Conservation (phyloP, 1,140 invertebrate species). For the Drosophila micromelanica region DNA sequence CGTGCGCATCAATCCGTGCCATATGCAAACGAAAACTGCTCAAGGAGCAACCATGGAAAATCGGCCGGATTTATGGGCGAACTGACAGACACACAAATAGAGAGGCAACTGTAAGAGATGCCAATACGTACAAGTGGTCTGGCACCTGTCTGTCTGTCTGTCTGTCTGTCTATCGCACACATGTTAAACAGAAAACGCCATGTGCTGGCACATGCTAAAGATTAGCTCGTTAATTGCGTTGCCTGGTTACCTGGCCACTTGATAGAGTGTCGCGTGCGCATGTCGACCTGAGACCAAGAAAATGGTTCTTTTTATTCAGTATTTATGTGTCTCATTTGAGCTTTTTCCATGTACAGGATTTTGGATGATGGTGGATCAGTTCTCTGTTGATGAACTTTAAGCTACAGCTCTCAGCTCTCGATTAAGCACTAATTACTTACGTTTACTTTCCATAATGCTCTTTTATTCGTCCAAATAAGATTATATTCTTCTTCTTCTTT, state of each 20-base stretch:
- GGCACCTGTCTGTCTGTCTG: not conserved
- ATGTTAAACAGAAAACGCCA: conserved; percentile 17
- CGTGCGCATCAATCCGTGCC: conserved; percentile 1
- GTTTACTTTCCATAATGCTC: not conserved
- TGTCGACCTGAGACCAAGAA: not conserved
- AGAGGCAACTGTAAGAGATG: not conserved
- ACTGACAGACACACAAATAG: not conserved
- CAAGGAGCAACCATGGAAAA: not conserved
- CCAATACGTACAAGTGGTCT: not conserved
- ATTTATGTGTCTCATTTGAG: not conserved
- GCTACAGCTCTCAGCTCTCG: not conserved
- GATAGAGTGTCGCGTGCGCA: conserved; percentile 23
- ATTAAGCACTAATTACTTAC: not conserved
- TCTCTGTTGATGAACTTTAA: not conserved
- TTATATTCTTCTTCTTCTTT: no score
- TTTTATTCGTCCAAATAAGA: no score
- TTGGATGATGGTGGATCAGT: not conserved
- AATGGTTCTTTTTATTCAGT: not conserved
- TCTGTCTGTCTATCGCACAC: not conserved
- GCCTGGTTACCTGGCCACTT: conserved; percentile 33
- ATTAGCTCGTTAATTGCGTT: conserved; percentile 47
- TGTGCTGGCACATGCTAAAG: conserved; percentile 28
- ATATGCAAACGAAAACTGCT: not conserved
- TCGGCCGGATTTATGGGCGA: not conserved
- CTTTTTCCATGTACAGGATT: not conserved